These are phyloP conservation scores for Drosophila pseudoobscura DNA, from an alignment of 1,140 invertebrate species.

Conservation along the genomic window DNA sequence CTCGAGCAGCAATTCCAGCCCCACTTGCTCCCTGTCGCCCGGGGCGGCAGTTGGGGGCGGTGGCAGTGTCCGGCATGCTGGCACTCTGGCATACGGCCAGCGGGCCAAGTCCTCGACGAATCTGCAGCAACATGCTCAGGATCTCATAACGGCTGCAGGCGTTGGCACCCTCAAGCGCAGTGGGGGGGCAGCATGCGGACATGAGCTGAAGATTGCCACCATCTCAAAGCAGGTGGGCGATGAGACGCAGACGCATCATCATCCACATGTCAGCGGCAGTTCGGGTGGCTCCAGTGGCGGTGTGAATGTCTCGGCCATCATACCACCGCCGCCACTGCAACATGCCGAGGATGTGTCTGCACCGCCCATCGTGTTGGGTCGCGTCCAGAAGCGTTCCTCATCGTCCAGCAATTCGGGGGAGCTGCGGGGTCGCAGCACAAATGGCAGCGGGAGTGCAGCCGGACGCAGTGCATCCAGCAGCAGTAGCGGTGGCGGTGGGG, in stretches of 20 bases:
- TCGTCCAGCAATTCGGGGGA: conserved; percentile 39
- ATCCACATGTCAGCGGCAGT: conserved; percentile 22
- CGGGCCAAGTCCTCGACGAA: conserved; percentile 70
- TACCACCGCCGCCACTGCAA: conserved; percentile 64
- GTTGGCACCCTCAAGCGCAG: conserved; percentile 39
- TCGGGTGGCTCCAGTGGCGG: conserved; percentile 23
- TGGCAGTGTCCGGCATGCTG: conserved; percentile 38
- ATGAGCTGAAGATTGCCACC: conserved; percentile 77
- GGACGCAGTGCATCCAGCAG: conserved; percentile 35
- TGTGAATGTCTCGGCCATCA: conserved; percentile 57
- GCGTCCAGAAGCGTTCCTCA: conserved; percentile 69
- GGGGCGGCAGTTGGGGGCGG: conserved; percentile 15
- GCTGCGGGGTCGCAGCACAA: conserved; percentile 25
- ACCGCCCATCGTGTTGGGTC: conserved; percentile 70
- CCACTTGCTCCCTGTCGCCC: conserved; percentile 53
- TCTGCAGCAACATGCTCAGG: conserved; percentile 61
- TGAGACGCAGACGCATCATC: conserved; percentile 35
- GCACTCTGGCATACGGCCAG: conserved; percentile 54
- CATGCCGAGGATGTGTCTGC: conserved; percentile 70
- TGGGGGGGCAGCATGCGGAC: conserved; percentile 22
- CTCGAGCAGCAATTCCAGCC: conserved; percentile 44
- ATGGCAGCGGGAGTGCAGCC: conserved; percentile 31
- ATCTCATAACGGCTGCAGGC: conserved; percentile 30
- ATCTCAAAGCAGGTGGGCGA: conserved; percentile 82
- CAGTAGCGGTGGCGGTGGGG: conserved; percentile 24